Percentiles rank a stretch among this genome's conserved stretches.
Evolutionary conservation across 2,113 vertebrate species (phyloP).

Genomic region (Actenoides hombroni): DNA sequence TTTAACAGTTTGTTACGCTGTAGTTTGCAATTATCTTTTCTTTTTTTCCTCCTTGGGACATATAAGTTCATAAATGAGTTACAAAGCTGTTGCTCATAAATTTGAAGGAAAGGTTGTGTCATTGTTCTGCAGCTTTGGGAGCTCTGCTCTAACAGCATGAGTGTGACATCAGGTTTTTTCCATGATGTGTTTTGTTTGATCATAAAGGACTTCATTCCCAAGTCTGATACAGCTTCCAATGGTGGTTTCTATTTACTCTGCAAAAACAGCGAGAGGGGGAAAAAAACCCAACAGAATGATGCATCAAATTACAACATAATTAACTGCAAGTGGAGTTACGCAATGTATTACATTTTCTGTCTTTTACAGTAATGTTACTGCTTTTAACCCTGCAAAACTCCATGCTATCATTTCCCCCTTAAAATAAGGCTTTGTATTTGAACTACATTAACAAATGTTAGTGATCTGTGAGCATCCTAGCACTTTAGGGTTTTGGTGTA

Average conservation of each 20-base stretch:
- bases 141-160: not conserved
- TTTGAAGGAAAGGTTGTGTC: not conserved
- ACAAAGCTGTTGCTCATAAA: not conserved
- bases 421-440: not conserved
- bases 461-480: not conserved
- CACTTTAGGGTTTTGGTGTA: not conserved
- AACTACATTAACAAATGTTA: not conserved
- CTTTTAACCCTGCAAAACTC: not conserved
- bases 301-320: not conserved
- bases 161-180: not conserved
- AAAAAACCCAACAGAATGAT: not conserved
- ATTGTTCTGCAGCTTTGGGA: not conserved
- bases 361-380: not conserved
- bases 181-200: not conserved
- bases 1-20: not conserved
- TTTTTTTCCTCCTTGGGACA: not conserved
- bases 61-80: not conserved
- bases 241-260: not conserved
- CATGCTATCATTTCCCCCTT: not conserved
- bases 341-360: not conserved
- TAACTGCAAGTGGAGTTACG: not conserved
- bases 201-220: not conserved
- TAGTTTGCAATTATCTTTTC: not conserved
- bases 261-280: not conserved
- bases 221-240: not conserved